Base-by-base conservation (phyloP, 2,888 invertebrate genomes). In the Mimumesa dahlbomi region DNA sequence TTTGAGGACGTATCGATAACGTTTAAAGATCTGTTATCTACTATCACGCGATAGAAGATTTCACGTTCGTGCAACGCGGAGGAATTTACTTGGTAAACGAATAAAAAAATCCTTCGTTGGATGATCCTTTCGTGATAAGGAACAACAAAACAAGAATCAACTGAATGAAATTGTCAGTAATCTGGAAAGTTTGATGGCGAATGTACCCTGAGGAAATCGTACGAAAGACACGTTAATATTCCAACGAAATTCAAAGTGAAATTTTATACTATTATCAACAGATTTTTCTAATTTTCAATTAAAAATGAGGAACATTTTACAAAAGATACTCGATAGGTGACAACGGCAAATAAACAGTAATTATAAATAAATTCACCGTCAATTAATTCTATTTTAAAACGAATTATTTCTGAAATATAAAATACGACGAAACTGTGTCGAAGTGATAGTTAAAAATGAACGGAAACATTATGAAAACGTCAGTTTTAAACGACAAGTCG, bases 381-480 rank as follows among this genome's bases (percentile, higher is more conserved):
- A n/a, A n/a, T n/a, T n/a, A n/a, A n/a, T n/a, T n/a, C n/a, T n/a
- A n/a, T n/a, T n/a, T n/a, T n/a, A n/a, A n/a, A n/a, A n/a, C n/a
- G n/a, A n/a, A n/a, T n/a, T n/a, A n/a, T n/a, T n/a, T n/a, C n/a
- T n/a, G n/a, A n/a, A n/a, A n/a, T n/a, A n/a, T n/a, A 25, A 13
- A 3, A 19, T 2, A 48, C 3, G 2, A 6, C 3, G 11, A 14
- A 13, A 1, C 1, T 5, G 18, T n/a, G 46, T 19, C 11, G 0
- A 2, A 40, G 9, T 18, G 31, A 34, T 16, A 25, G 25, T 31
- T 7, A 31, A 80, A 57, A 29, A 85, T 84, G 78, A 84, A 83
- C 59, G 81, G 70, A 11, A 72, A 73, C 31, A 69, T 68, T 14
- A 21, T 66, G 21, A 83, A 76, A 19, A 56, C 36, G 36, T 50